These are phyloP conservation scores for Eilema caniola DNA, from an alignment of 2,888 invertebrate genomes.

Conservation along the genomic window DNA sequence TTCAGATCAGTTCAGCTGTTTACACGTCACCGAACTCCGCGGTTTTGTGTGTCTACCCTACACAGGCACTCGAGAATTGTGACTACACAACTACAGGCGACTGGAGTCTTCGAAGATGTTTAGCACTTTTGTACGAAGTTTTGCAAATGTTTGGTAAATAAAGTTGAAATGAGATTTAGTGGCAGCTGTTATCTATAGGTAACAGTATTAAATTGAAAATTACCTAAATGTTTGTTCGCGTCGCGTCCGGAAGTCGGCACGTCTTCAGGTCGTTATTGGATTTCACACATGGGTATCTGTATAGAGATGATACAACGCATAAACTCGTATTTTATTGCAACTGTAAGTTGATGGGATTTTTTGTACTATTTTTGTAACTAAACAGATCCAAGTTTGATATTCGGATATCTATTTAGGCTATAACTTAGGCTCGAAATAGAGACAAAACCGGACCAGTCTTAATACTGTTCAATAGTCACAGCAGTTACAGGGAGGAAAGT, in stretches of 20 bases:
- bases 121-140: background rate
- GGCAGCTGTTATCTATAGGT: too few species aligned
- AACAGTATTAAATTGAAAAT: too few species aligned
- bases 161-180: background rate
- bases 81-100: constrained; percentile 12
- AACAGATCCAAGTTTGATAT: background rate
- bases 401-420: background rate
- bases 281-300: constrained; percentile 42
- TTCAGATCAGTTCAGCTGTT: constrained; percentile 66
- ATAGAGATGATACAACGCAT: constrained; percentile 56
- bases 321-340: background rate
- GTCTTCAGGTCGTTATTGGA: constrained; percentile 65
- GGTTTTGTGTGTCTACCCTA: constrained; percentile 34
- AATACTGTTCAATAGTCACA: too few species aligned
- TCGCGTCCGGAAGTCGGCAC: constrained; percentile 67
- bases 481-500: too few species aligned
- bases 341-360: too few species aligned
- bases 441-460: background rate
- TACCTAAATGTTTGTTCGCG: too few species aligned
- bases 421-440: background rate
- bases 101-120: background rate
- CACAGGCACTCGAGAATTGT: constrained; percentile 17
- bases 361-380: background rate
- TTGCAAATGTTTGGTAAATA: background rate
- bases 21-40: constrained; percentile 59